Evolutionary conservation across 1,140 invertebrate species (phyloP).

Genomic region (Caenorhabditis elegans): WBcel235 BX284606.5:649001-649500

Average conservation of each 20-base stretch:
- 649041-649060: background rate
- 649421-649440: background rate
- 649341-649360: too few species aligned
- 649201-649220: background rate
- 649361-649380: background rate
- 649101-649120: background rate
- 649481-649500: background rate
- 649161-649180: background rate
- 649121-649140: background rate
- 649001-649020: background rate
- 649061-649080: background rate
- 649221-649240: background rate
- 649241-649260: background rate
- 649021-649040: too few species aligned
- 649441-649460: background rate
- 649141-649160: slow-evolving; percentile 3
- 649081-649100: background rate
- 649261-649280: background rate
- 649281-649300: background rate
- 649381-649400: background rate
- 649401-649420: background rate
- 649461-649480: background rate
- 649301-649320: slow-evolving; percentile 7
- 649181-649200: background rate
- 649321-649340: background rate